A percentile compares a stretch with the other conserved stretches of the same genome.
Conservation (phyloP, 2,797 vertebrate genomes). For the Notolepis coatsorum region DNA sequence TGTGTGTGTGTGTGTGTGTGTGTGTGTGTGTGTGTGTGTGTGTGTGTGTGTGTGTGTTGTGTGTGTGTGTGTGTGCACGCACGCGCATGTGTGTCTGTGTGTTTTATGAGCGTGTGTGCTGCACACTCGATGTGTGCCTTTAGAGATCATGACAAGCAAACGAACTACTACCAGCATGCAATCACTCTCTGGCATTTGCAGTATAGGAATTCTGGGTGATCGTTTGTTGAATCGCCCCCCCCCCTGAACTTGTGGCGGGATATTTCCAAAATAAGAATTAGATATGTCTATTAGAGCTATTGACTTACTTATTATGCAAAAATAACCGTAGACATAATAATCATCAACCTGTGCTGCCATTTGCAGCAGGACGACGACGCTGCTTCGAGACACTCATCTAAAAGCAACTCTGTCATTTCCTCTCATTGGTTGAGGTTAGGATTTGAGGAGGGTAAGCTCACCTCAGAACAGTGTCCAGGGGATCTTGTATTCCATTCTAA, state of each 20-base stretch:
- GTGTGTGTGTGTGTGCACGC: constrained; percentile 38
- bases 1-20: constrained; percentile 28
- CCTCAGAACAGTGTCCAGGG: constrained; percentile 3
- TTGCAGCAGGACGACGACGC: constrained; percentile 17
- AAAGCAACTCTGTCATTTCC: constrained; percentile 47
- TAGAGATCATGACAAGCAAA: constrained; percentile 79
- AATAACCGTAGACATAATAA: constrained; percentile 53
- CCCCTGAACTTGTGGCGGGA: constrained; percentile 11
- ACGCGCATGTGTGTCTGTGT: constrained; percentile 37
- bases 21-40: constrained; percentile 1
- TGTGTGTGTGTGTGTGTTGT: constrained; percentile 13
- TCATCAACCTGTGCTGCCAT: constrained; percentile 45
- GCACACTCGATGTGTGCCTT: constrained; percentile 53
- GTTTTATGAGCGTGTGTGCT: constrained; percentile 2
- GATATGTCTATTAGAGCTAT: background rate
- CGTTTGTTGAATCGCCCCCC: constrained; percentile 24
- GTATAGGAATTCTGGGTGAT: constrained; percentile 84
- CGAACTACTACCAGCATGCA: constrained; percentile 79
- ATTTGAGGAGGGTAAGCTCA: constrained; percentile 43
- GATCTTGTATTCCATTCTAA: background rate
- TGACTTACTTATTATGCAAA: constrained; percentile 13
- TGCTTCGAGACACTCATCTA: constrained; percentile 35
- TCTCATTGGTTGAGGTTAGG: constrained; percentile 29
- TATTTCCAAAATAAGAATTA: constrained; percentile 1
- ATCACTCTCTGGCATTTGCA: constrained; percentile 79